A percentile compares a stretch with the other conserved stretches of the same genome.
These are phyloP conservation scores for Hycleus cichorii DNA, from an alignment of 1,140 invertebrate species.

Conservation along the genomic window DNA sequence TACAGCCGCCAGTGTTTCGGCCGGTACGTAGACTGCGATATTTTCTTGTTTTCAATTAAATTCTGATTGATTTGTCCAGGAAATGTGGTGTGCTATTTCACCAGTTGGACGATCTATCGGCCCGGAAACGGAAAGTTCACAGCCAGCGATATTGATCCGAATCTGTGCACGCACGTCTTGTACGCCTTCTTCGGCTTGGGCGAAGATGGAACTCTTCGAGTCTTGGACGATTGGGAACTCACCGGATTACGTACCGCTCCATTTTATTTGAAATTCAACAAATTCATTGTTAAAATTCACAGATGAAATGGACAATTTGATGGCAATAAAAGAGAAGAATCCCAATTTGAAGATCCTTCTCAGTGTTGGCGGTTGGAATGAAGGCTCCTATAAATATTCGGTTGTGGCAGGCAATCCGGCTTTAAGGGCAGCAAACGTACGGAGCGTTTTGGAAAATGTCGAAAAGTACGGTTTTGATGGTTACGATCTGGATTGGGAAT, in stretches of 20 bases:
- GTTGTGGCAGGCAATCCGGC: slow-evolving; percentile 19
- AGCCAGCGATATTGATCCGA: slow-evolving; percentile 60
- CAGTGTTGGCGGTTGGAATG: slow-evolving; percentile 69
- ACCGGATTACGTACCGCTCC: neutral
- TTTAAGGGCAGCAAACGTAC: slow-evolving; percentile 37
- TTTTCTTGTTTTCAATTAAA: no score
- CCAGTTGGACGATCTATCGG: slow-evolving; percentile 67
- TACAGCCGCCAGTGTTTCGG: no score
- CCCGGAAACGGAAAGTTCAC: slow-evolving; percentile 52
- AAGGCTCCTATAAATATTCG: slow-evolving; percentile 56
- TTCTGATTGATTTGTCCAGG: no score
- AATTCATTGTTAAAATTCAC: neutral
- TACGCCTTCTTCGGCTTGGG: slow-evolving; percentile 58
- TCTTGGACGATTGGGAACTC: slow-evolving; percentile 58
- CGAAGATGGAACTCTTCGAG: slow-evolving; percentile 41
- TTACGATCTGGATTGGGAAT: slow-evolving; percentile 55
- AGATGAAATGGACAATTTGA: slow-evolving; percentile 35
- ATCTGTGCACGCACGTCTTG: slow-evolving; percentile 70
- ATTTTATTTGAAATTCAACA: no score
- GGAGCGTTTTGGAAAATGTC: slow-evolving; percentile 38
- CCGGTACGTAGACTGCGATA: no score
- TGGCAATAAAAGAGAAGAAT: slow-evolving; percentile 48
- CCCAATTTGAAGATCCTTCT: slow-evolving; percentile 56
- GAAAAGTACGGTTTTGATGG: slow-evolving; percentile 48
- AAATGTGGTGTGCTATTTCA: slow-evolving; percentile 59